phyloP scores from a whole-genome alignment of 2,888 invertebrate species.

The Macaria notata region DNA sequence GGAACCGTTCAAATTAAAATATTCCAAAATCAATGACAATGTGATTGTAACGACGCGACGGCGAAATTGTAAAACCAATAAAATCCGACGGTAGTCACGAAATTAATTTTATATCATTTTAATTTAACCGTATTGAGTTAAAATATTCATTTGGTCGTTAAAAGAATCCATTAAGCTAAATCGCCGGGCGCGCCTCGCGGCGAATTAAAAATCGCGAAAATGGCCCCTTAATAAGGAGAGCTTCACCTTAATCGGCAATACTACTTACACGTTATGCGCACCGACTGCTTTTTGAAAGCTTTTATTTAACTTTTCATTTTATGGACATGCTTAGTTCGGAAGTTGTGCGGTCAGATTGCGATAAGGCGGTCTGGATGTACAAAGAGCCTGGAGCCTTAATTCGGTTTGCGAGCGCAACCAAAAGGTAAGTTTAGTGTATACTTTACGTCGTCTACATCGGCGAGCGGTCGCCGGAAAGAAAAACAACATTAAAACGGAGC shows the following conservation, averaged over 20 bases:
- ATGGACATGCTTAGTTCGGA: constrained; percentile 23
- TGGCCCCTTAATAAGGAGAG: constrained; percentile 36
- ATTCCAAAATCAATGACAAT: constrained; percentile 42
- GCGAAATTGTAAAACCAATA: constrained; percentile 45
- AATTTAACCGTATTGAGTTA: constrained; percentile 59
- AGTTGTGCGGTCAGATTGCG: constrained; percentile 12
- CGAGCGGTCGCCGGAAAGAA: constrained; percentile 13
- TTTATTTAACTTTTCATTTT: constrained; percentile 14
- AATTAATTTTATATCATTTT: constrained; percentile 68
- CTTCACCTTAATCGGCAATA: constrained; percentile 31
- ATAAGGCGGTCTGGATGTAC: neutral
- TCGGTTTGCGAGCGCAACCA: neutral
- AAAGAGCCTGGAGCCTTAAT: neutral
- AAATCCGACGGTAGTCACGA: constrained; percentile 38
- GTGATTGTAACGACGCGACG: constrained; percentile 36
- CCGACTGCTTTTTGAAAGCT: constrained; percentile 19
- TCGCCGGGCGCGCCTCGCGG: constrained; percentile 43
- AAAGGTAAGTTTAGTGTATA: constrained; percentile 4
- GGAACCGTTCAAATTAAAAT: constrained; percentile 33
- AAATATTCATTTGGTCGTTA: constrained; percentile 71
- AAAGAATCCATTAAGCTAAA: constrained; percentile 67
- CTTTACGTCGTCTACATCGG: constrained; percentile 14
- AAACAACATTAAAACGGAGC: constrained; percentile 20
- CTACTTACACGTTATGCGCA: constrained; percentile 30
- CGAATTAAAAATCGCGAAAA: constrained; percentile 56